Conservation (phyloP, 2,797 vertebrate genomes). For the Scomberomorus guttatus region DNA sequence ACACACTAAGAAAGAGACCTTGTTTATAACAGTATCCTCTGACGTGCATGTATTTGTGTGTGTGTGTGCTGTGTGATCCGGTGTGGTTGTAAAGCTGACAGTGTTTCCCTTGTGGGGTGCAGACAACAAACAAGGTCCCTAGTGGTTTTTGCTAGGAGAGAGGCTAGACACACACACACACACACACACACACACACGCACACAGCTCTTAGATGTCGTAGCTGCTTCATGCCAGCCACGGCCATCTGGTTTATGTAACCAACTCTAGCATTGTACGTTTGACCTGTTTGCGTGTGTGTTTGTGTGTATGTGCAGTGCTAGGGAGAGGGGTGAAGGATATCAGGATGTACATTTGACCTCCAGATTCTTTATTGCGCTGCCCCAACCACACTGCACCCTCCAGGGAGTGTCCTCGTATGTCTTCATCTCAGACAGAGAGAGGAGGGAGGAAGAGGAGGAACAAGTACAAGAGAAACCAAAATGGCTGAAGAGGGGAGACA, state of each 20-base stretch:
- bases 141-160: conserved; percentile 77
- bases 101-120: conserved; percentile 92
- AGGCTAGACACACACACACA: conserved; percentile 46
- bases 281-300: conserved; percentile 49
- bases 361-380: conserved; percentile 62
- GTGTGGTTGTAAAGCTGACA: conserved; percentile 94
- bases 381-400: conserved; percentile 53
- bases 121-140: conserved; percentile 96
- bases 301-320: conserved; percentile 11
- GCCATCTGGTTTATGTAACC: conserved; percentile 81
- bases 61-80: conserved; percentile 51
- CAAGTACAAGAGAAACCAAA: conserved; percentile 24
- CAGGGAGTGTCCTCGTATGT: conserved; percentile 65
- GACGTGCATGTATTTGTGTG: conserved; percentile 20
- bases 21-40: conserved; percentile 53
- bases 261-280: conserved; percentile 60
- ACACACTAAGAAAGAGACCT: conserved; percentile 49
- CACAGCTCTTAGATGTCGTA: conserved; percentile 55
- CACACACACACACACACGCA: conserved; percentile 41
- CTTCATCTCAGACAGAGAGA: conserved; percentile 65
- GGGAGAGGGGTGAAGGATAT: conserved; percentile 51
- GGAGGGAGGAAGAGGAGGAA: conserved; percentile 35
- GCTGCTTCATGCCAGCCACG: conserved; percentile 62
- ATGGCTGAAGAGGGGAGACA: conserved; percentile 21
- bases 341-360: conserved; percentile 69